phyloP scores from a whole-genome alignment of 1,140 invertebrate species.

The Coptotermes formosanus region DNA sequence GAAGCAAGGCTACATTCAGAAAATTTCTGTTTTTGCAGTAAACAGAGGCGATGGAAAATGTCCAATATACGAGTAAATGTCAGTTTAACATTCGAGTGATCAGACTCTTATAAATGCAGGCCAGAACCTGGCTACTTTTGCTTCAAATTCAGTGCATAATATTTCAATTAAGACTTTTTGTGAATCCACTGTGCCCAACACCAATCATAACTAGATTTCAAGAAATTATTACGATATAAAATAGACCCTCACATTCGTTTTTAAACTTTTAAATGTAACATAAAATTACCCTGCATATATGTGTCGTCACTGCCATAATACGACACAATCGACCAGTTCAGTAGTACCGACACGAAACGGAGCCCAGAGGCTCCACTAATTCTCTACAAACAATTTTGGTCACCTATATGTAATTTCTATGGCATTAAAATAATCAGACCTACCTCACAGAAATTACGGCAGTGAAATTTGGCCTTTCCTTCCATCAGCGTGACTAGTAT shows the following conservation, averaged over 20 bases:
- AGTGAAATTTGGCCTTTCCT: conserved; percentile 2
- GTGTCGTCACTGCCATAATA: background rate
- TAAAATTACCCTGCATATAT: conserved; percentile 7
- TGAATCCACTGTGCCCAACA: background rate
- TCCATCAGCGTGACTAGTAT: conserved; percentile 12
- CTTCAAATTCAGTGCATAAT: too few relatives aligned
- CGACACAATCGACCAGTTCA: background rate
- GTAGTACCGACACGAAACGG: background rate
- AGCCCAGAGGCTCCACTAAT: background rate
- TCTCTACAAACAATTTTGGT: background rate
- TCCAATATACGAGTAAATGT: too few relatives aligned
- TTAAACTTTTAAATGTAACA: background rate
- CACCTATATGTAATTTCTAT: background rate
- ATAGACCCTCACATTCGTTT: background rate
- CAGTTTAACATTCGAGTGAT: too few relatives aligned
- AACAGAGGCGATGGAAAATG: too few relatives aligned
- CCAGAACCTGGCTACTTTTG: too few relatives aligned
- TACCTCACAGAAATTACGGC: background rate
- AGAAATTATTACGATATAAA: background rate
- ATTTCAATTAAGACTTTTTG: too few relatives aligned
- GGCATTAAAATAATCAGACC: background rate
- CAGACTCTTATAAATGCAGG: too few relatives aligned
- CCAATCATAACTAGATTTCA: background rate
- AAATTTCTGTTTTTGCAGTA: too few relatives aligned
- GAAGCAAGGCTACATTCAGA: too few relatives aligned